These are phyloP conservation scores for Aeoliscus strigatus DNA, from an alignment of 2,797 vertebrate genomes.

Conservation along the genomic window DNA sequence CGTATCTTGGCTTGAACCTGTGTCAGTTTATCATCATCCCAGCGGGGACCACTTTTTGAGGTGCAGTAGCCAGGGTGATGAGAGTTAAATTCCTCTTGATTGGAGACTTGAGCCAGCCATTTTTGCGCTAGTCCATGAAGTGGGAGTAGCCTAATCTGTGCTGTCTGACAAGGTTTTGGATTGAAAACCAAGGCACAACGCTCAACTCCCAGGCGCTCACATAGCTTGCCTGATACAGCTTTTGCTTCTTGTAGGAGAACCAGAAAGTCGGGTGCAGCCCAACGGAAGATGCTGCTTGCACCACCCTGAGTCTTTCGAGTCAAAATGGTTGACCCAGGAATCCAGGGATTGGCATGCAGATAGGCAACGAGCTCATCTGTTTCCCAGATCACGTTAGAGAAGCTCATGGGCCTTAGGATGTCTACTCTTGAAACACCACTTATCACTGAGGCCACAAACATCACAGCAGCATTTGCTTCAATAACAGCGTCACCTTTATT, in stretches of 20 bases:
- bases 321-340: constrained; percentile 70
- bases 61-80: constrained; percentile 71
- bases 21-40: constrained; percentile 57
- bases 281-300: constrained; percentile 69
- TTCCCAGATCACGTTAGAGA: constrained; percentile 75
- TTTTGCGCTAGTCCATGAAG: constrained; percentile 68
- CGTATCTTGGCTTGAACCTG: constrained; percentile 65
- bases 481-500: constrained; percentile 64
- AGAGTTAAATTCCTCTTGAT: constrained; percentile 65
- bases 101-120: constrained; percentile 65
- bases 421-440: constrained; percentile 63
- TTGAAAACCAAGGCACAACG: constrained; percentile 73
- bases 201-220: constrained; percentile 63
- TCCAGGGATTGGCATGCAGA: constrained; percentile 74
- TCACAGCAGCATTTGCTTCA: constrained; percentile 74
- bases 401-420: constrained; percentile 62
- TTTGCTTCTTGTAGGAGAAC: constrained; percentile 65
- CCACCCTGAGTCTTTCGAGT: constrained; percentile 67
- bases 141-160: constrained; percentile 69
- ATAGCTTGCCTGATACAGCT: constrained; percentile 64
- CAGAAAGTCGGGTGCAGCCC: constrained; percentile 61
- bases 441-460: constrained; percentile 74
- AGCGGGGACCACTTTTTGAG: constrained; percentile 71
- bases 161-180: constrained; percentile 52
- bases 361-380: constrained; percentile 74